Evolutionary conservation across 2,113 vertebrate species (phyloP).

Genomic region (Cercocebus atys): DNA sequence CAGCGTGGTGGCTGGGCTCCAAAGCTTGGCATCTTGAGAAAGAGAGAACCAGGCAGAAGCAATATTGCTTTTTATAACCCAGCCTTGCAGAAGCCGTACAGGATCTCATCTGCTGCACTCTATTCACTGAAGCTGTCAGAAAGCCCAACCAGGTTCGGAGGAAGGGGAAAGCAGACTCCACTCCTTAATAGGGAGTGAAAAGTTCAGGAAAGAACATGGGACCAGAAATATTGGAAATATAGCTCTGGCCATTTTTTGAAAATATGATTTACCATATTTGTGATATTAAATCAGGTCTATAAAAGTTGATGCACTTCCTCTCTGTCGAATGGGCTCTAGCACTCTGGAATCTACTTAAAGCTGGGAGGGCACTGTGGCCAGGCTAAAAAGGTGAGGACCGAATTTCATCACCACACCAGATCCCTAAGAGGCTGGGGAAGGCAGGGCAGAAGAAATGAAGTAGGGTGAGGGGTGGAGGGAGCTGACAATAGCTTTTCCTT

Average conservation of each 20-base stretch:
- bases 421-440: neutral
- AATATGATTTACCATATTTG: neutral
- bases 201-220: neutral
- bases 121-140: neutral
- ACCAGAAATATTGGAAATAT: neutral
- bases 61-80: neutral
- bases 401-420: neutral
- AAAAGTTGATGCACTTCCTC: neutral
- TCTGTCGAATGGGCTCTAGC: neutral
- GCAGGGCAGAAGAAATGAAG: neutral
- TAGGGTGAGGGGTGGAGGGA: accelerated
- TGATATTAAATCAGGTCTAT: neutral
- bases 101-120: neutral
- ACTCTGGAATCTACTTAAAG: neutral
- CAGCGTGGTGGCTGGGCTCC: neutral
- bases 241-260: neutral
- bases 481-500: neutral
- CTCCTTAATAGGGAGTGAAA: neutral
- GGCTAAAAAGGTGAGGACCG: neutral
- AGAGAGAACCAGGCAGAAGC: neutral
- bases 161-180: neutral
- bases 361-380: neutral
- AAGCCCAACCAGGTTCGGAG: neutral
- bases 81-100: neutral
- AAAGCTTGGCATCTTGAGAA: neutral